Percentiles rank a stretch among this genome's conserved stretches.
These are phyloP conservation scores for Cryptoprocta ferox DNA, from an alignment of 2,797 vertebrate species.

Conservation along the genomic window DNA sequence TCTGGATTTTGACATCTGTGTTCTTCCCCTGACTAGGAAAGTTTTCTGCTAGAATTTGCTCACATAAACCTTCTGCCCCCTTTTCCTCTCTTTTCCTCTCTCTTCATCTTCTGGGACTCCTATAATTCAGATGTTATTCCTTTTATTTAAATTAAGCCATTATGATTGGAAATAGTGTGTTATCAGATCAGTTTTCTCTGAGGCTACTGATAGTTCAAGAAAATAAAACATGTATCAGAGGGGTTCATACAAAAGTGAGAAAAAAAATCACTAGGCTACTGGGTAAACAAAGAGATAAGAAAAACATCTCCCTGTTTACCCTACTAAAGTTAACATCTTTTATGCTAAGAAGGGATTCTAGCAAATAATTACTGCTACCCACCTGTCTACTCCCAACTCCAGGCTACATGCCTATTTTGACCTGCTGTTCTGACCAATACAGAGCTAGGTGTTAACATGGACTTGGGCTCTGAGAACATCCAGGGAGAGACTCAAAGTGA, in stretches of 20 bases:
- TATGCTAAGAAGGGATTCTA: not conserved
- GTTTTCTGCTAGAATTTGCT: too few relatives aligned
- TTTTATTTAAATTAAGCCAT: slow-evolving; percentile 1
- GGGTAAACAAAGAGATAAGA: not conserved
- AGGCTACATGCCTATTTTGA: not conserved
- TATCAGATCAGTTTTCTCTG: not conserved
- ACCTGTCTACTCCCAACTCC: not conserved
- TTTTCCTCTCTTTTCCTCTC: too few relatives aligned
- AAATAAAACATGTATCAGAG: slow-evolving; percentile 29
- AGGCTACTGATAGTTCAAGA: not conserved
- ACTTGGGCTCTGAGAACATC: not conserved
- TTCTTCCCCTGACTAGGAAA: too few relatives aligned
- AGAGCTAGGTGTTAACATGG: not conserved
- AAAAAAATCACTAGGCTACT: slow-evolving; percentile 12
- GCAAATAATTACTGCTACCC: not conserved
- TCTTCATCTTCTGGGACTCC: too few relatives aligned
- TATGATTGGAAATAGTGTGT: not conserved
- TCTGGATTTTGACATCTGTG: too few relatives aligned
- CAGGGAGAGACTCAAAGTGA: not conserved
- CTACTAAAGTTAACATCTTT: not conserved
- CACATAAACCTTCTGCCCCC: too few relatives aligned
- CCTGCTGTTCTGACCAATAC: not conserved
- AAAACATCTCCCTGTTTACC: not conserved
- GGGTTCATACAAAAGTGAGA: not conserved
- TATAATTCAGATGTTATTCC: too few relatives aligned